Base-by-base conservation (phyloP, 2,888 invertebrate species). In the Dicyrtomina minuta region DNA sequence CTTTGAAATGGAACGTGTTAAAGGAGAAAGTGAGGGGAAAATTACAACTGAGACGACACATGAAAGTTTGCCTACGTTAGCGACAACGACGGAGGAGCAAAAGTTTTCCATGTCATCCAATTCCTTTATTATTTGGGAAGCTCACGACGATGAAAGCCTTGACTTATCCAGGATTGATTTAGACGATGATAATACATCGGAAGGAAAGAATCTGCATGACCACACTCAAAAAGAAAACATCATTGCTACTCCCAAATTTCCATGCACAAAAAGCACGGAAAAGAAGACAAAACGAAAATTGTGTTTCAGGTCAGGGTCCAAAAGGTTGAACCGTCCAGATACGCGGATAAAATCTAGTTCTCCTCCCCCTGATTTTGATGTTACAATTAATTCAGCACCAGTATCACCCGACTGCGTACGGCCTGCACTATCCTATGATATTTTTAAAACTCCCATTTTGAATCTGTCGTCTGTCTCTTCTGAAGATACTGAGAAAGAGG, bases 401-500 rank as follows among this genome's bases (percentile, higher is more conserved):
- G 15, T 10, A 2, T 22, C 51, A 20, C 43, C 55, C 10, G 41
- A 33, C 1, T 55, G 20, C 22, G 43, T 51, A 1, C 39, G n/a
- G 3, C 17, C 58, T 39, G 17, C 58, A 39, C 10, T 17, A 4
- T 39, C 27, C 22, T 65, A 65, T 55, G 55, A 65, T 12, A 20
- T n/a, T 20, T 65, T 65, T 51, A 33, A 33, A 24, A 65, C 65
- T 26, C 55, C 65, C 1, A 65, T 65, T 33, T 39, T 22, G 39
- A 65, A 65, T 39, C 41, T 55, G n/a, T 12, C 65, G 22, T 27
- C 65, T n/a, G 39, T 65, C 8, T 33, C 58, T n/a, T 39, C 33
- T 15, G 43, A 41, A n/a, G 46, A 61, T 46, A 22, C 15, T 15
- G 46, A 24, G 8, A 55, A 41, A 39, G 65, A 64, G 39, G 64